These are phyloP conservation scores for Pseudochaenichthys georgianus DNA, from an alignment of 2,797 vertebrate species.

Conservation along the genomic window DNA sequence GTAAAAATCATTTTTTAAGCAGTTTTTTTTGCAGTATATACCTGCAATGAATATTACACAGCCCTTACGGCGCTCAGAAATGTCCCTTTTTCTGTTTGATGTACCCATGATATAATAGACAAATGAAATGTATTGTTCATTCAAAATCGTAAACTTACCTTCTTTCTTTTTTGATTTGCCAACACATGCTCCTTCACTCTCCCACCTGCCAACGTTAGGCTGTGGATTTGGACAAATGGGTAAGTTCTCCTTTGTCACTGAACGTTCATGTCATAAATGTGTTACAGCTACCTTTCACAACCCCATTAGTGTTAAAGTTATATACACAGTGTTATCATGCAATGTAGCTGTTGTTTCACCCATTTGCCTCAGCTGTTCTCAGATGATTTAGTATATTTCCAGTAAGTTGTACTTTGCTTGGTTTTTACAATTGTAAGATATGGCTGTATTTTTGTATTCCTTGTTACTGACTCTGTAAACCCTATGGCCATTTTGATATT, in stretches of 20 bases:
- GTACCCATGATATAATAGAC: background rate
- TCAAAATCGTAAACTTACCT: slow-evolving; percentile 19
- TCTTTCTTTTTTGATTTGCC: slow-evolving; percentile 40
- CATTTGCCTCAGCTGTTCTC: background rate
- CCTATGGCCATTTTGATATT: background rate
- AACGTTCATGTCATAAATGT: slow-evolving; percentile 3
- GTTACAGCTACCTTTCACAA: background rate
- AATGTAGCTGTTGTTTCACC: background rate
- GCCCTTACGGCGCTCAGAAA: background rate
- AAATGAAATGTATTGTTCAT: slow-evolving; percentile 1
- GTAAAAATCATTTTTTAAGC: no score
- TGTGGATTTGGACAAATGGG: slow-evolving; percentile 88
- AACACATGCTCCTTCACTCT: slow-evolving; percentile 23
- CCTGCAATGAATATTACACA: no score
- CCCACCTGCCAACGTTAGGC: slow-evolving; percentile 67
- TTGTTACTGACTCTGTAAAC: background rate
- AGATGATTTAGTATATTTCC: background rate
- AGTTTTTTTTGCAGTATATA: no score
- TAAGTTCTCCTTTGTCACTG: slow-evolving; percentile 62
- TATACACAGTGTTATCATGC: background rate
- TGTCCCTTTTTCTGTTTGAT: background rate
- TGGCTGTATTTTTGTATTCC: background rate
- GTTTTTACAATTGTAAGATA: background rate
- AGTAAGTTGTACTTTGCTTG: background rate
- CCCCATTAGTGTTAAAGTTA: background rate